Evolutionary conservation across 2,888 invertebrate species (phyloP).

Genomic region (Brenthis ino): DNA sequence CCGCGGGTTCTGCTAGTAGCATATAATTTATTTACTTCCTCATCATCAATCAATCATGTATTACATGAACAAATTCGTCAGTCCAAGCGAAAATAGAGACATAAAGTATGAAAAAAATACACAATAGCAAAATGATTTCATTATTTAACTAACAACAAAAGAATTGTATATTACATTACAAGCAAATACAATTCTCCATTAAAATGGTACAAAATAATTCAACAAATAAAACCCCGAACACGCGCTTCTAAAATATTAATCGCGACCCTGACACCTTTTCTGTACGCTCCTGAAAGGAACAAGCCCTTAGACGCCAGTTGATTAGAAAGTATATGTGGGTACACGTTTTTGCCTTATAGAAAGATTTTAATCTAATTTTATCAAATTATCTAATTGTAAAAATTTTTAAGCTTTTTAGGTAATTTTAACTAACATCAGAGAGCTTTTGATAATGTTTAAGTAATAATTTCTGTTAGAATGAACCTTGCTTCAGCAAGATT

Average conservation of each 20-base stretch:
- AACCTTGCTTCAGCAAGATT: too few species aligned
- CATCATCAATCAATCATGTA: too few species aligned
- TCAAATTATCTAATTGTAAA: slow-evolving; percentile 1
- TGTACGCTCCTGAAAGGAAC: slow-evolving; percentile 30
- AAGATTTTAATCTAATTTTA: slow-evolving; percentile 24
- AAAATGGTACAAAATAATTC: background rate
- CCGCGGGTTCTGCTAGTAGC: too few species aligned
- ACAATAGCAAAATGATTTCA: too few species aligned
- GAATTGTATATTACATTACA: background rate
- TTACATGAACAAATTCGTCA: too few species aligned
- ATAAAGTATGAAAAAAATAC: too few species aligned
- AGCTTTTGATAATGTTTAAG: too few species aligned
- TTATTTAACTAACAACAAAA: too few species aligned
- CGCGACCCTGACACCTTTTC: slow-evolving; percentile 39
- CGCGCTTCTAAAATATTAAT: slow-evolving; percentile 42
- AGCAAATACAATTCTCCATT: background rate
- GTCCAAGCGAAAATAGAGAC: too few species aligned
- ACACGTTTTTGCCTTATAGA: slow-evolving; percentile 15
- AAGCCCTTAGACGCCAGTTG: slow-evolving; percentile 25
- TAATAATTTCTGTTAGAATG: too few species aligned
- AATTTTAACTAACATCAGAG: too few species aligned
- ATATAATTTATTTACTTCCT: too few species aligned
- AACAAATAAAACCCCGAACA: slow-evolving; percentile 30
- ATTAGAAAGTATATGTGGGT: slow-evolving; percentile 27
- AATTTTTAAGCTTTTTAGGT: slow-evolving; percentile 4